Conservation (phyloP, 2,888 invertebrate species). For the Acanthococcus lagerstroemiae region DNA sequence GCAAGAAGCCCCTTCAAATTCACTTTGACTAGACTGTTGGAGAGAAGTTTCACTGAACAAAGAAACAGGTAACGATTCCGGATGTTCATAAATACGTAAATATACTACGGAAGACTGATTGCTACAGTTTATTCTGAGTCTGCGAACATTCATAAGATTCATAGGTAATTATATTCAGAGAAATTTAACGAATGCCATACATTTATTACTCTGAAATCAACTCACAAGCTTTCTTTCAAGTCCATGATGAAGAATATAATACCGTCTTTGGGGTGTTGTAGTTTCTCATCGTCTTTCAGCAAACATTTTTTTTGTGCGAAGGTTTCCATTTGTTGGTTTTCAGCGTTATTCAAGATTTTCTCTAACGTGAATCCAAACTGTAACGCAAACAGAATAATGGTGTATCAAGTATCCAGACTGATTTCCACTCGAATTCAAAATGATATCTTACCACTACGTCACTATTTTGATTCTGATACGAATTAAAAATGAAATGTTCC, state of each 20-base stretch:
- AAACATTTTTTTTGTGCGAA: constrained; percentile 72
- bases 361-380: constrained; percentile 86
- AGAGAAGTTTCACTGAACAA: neutral
- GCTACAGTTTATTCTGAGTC: neutral
- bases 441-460: constrained; percentile 49
- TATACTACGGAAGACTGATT: neutral
- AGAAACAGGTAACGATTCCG: neutral
- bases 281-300: constrained; percentile 49
- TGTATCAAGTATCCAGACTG: neutral
- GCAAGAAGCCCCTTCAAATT: neutral
- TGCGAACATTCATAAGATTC: constrained; percentile 21
- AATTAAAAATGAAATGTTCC: constrained; percentile 63
- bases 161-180: neutral
- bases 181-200: neutral
- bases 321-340: constrained; percentile 75
- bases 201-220: constrained; percentile 31
- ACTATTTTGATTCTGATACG: too few species aligned
- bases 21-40: neutral
- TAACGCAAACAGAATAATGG: constrained; percentile 28
- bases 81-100: neutral
- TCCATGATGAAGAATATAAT: constrained; percentile 69
- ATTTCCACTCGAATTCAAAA: neutral
- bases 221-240: constrained; percentile 60
- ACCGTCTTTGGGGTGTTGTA: constrained; percentile 52
- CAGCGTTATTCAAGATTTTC: constrained; percentile 73